Base-by-base conservation (phyloP, 2,113 vertebrate species). In the Myotis lucifugus region DNA sequence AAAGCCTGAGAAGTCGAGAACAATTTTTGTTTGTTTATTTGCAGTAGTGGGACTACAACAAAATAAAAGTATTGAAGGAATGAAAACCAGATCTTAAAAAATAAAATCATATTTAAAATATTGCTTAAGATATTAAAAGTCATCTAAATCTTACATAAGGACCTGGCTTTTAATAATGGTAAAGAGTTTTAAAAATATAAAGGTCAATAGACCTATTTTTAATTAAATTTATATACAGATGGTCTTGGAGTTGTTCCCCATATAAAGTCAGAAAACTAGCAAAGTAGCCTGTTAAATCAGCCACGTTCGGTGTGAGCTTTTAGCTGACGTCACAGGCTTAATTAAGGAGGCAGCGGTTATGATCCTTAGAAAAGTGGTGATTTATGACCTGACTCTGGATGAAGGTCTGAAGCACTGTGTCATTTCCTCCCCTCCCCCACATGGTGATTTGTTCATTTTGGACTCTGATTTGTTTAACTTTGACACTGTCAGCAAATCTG, bases 31-130 rank as follows among this genome's bases (percentile, higher is more conserved):
- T 94, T 74, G 54, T 70, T 96, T 92, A 34, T 87, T 95, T 95
- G 40, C 18, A 85, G 32, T 86, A 95, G 59, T 61, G 59, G 34
- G 25, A 84, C 56, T 93, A 86, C 19, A 52, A 81, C 85, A 86
- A 91, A 70, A 90, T 66, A 92, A 78, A 56, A 61, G 17, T 76
- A 40, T 93, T 42, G 32, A 73, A 92, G 48, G 32, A 69, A 92
- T 90, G 92, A 83, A 97, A 93, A 70, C 46, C 79, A 94, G 50
- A 83, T 88, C 88, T 85, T 12, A 32, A 13, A 82, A 70, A 78
- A 73, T 73, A 70, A 85, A 96, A 52, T 87, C 46, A 90, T 78
- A 90, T 92, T 91, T 95, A 82, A 93, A 87, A 37, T 90, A 54
- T 46, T 95, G 5, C 61, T 67, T 81, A 54, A 87, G 59, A 85